phyloP scores from a whole-genome alignment of 2,888 invertebrate genomes.

The Mesorhabditis spiculigera region DNA sequence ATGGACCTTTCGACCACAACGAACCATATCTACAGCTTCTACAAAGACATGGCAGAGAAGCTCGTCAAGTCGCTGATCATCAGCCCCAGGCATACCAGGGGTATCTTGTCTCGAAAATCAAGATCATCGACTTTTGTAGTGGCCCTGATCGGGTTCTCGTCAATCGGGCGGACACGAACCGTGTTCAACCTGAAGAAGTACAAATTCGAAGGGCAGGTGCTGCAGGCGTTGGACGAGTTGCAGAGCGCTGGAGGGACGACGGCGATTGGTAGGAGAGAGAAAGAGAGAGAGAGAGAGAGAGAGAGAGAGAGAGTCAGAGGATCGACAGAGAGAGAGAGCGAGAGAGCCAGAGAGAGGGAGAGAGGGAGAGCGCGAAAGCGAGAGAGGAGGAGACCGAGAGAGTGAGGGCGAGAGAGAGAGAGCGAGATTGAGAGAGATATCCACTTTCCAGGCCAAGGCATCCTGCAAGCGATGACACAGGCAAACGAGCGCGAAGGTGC shows the following conservation, averaged over 20 bases:
- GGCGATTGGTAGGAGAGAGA: slow-evolving; percentile 43
- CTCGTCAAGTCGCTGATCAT: slow-evolving; percentile 45
- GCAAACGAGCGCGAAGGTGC: slow-evolving; percentile 47
- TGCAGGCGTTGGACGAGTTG: slow-evolving; percentile 34
- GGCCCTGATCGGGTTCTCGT: slow-evolving; percentile 49
- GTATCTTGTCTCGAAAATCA: background rate
- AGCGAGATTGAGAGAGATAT: no score
- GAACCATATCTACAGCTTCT: slow-evolving; percentile 47
- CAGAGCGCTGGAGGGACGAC: slow-evolving; percentile 52
- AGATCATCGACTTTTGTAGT: slow-evolving; percentile 25
- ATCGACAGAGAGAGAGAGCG: no score
- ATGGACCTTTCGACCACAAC: slow-evolving; percentile 57
- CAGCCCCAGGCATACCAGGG: slow-evolving; percentile 22
- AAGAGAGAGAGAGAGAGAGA: background rate
- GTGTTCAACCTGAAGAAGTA: slow-evolving; percentile 48
- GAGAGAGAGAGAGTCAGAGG: no score
- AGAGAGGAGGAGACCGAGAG: no score
- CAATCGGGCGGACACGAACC: slow-evolving; percentile 48
- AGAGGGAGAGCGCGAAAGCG: no score
- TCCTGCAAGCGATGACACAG: slow-evolving; percentile 47
- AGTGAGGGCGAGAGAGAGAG: no score
- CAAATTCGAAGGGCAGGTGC: slow-evolving; percentile 41
- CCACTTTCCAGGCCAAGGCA: slow-evolving; percentile 44
- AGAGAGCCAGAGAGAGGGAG: no score
- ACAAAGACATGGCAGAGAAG: slow-evolving; percentile 43